These are phyloP conservation scores for Incurvaria masculella DNA, from an alignment of 2,888 invertebrate genomes.

Conservation along the genomic window DNA sequence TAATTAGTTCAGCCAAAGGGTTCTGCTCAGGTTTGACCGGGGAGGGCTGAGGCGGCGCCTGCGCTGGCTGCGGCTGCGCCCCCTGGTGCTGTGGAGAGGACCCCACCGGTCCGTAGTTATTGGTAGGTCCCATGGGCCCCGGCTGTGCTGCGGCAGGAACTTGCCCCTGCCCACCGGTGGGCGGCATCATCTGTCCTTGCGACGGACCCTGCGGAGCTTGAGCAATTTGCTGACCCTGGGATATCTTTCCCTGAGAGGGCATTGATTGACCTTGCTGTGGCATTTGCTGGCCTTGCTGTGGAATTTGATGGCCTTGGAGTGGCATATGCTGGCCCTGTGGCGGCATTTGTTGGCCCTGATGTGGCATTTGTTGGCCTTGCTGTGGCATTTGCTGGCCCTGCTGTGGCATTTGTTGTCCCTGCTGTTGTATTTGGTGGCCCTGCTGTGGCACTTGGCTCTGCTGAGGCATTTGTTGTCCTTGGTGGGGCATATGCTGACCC, in stretches of 20 bases:
- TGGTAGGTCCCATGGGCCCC: too few species aligned
- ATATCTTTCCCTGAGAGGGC: constrained; percentile 14
- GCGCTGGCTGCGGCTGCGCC: constrained; percentile 11
- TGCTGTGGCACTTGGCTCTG: constrained; percentile 23
- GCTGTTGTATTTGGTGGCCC: constrained; percentile 24
- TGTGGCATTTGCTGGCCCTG: constrained; percentile 14
- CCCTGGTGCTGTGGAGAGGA: constrained; percentile 7
- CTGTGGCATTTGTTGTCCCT: constrained; percentile 23
- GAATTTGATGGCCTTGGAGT: constrained; percentile 29
- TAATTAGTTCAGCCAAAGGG: constrained; percentile 72
- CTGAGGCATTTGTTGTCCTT: constrained; percentile 24
- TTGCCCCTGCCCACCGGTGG: too few species aligned
- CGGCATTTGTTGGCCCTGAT: constrained; percentile 24
- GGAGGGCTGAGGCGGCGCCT: constrained; percentile 10
- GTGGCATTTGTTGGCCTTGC: constrained; percentile 25
- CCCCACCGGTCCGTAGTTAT: too few species aligned
- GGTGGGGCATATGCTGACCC: constrained; percentile 24
- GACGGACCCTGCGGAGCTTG: constrained; percentile 19
- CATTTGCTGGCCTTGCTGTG: constrained; percentile 2
- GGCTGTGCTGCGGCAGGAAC: too few species aligned
- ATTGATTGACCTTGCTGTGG: constrained; percentile 4
- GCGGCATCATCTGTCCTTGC: constrained; percentile 14
- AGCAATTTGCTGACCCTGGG: constrained; percentile 19
- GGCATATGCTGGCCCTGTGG: constrained; percentile 27
- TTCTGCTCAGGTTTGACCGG: background rate